phyloP scores from a whole-genome alignment of 2,797 vertebrate genomes.

The Pelodytes ibericus region DNA sequence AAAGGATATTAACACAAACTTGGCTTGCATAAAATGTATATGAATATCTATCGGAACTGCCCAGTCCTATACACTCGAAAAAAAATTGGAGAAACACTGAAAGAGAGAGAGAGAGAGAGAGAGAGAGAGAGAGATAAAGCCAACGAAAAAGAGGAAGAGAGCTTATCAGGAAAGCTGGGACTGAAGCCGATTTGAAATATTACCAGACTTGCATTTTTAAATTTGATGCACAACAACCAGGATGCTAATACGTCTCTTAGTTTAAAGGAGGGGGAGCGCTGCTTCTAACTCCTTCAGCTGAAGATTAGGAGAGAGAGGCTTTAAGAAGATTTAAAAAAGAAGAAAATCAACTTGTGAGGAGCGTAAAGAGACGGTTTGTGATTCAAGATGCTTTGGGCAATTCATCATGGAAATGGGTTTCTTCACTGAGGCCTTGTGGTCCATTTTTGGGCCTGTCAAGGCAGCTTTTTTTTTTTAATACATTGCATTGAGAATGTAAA shows the following conservation, averaged over 20 bases:
- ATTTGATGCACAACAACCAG: conserved; percentile 94
- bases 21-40: conserved; percentile 14
- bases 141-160: conserved; percentile 60
- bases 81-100: no score
- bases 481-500: conserved; percentile 99
- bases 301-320: conserved; percentile 99
- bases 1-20: conserved; percentile 33
- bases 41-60: conserved; percentile 50
- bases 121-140: conserved; percentile 50
- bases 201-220: conserved; percentile 99
- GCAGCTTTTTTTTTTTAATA: conserved; percentile 87
- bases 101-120: conserved; percentile 12
- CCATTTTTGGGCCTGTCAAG: conserved; percentile 98
- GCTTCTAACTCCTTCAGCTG: conserved; percentile 99
- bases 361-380: conserved; percentile 92
- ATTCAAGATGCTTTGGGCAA: conserved; percentile 98
- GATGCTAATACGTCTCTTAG: conserved; percentile 97
- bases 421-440: conserved; percentile 99
- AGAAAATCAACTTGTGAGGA: conserved; percentile 89
- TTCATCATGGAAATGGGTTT: conserved; percentile 99
- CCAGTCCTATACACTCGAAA: conserved; percentile 40
- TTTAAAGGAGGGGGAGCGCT: conserved; percentile 85
- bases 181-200: conserved; percentile 95
- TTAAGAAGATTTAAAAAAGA: conserved; percentile 98
- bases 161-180: conserved; percentile 78